Evolutionary conservation across 2,113 vertebrate genomes (phyloP).

Genomic region (Girardinichthys multiradiatus): DNA sequence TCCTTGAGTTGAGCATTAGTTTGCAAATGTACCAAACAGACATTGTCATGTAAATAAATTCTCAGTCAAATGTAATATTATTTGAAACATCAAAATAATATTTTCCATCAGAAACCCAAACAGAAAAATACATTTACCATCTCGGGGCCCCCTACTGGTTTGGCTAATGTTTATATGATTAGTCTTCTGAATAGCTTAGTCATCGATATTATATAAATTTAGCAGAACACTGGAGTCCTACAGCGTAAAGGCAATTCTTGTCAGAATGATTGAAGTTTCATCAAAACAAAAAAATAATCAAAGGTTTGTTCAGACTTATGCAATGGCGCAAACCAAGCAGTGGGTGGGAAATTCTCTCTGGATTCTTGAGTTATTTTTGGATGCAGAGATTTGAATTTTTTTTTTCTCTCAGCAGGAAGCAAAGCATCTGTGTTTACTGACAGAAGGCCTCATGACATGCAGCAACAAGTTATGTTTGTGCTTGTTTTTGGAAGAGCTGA

Average conservation of each 20-base stretch:
- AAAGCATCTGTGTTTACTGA: conserved; percentile 38
- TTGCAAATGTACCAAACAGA: background rate
- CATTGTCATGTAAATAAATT: background rate
- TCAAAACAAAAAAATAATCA: conserved; percentile 1
- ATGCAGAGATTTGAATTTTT: conserved; percentile 21
- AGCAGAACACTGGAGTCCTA: conserved; percentile 12
- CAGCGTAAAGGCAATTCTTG: conserved; percentile 28
- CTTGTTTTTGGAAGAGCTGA: conserved; percentile 1
- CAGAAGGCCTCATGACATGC: conserved; percentile 26
- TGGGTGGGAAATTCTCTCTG: conserved; percentile 25
- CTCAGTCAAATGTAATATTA: background rate
- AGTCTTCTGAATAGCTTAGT: conserved; percentile 23
- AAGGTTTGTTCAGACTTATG: background rate
- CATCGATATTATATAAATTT: conserved; percentile 6
- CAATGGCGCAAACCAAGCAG: conserved; percentile 17
- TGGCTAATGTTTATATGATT: conserved; percentile 19
- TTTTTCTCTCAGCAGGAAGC: conserved; percentile 18
- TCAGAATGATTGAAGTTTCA: conserved; percentile 41
- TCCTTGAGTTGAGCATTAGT: background rate
- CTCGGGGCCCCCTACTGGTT: conserved; percentile 1
- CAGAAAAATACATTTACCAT: conserved; percentile 18
- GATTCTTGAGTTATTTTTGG: conserved; percentile 31
- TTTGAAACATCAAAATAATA: conserved; percentile 9
- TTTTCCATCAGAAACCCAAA: background rate
- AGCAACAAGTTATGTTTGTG: conserved; percentile 11